phyloP scores from a whole-genome alignment of 2,888 invertebrate species.

The Dioctria linearis region DNA sequence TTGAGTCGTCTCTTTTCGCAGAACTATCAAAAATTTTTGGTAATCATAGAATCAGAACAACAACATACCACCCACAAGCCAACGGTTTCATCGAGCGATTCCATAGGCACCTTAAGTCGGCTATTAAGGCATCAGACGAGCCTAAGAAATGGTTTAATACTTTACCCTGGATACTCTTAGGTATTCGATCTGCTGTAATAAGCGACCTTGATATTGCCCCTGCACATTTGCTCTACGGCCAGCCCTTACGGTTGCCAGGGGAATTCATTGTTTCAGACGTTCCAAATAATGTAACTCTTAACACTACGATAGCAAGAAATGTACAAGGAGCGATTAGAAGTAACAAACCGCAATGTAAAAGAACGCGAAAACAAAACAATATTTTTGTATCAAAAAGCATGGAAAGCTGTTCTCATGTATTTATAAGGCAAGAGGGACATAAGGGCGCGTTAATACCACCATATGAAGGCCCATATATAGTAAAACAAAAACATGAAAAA shows the following conservation, averaged over 20 bases:
- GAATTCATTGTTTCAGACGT: constrained; percentile 6
- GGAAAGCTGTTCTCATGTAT: constrained; percentile 4
- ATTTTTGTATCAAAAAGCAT: constrained; percentile 1
- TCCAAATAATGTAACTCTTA: background rate
- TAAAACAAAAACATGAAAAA: too few species aligned
- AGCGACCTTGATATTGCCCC: background rate
- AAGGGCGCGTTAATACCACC: too few species aligned
- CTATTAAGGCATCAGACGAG: background rate
- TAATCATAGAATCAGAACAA: background rate
- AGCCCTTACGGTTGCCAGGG: background rate
- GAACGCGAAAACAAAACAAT: background rate
- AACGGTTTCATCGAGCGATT: background rate
- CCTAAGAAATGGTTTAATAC: constrained; percentile 6
- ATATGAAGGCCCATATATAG: too few species aligned
- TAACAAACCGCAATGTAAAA: background rate
- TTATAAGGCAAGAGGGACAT: too few species aligned
- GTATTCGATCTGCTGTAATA: background rate
- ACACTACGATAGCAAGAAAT: background rate
- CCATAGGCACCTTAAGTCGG: background rate
- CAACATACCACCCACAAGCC: background rate
- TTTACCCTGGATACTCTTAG: constrained; percentile 22
- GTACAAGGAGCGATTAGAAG: constrained; percentile 4
- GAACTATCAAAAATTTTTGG: background rate
- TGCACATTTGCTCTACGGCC: constrained; percentile 3
- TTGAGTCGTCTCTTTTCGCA: background rate